These are phyloP conservation scores for Podarcis lilfordi DNA, from an alignment of 2,797 vertebrate genomes.

Conservation along the genomic window DNA sequence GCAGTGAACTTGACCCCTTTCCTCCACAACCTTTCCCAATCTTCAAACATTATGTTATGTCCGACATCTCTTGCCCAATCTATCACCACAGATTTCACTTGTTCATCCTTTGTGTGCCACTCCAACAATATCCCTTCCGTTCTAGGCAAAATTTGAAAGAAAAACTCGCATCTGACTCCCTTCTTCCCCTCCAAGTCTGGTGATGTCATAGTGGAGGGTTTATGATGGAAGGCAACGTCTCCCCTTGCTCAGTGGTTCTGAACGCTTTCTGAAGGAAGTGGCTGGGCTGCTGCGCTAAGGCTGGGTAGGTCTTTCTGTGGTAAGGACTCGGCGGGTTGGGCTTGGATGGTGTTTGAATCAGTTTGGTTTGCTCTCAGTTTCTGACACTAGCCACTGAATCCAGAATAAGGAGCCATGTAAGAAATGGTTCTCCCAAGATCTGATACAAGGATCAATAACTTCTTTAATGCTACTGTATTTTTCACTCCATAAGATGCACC, in stretches of 20 bases:
- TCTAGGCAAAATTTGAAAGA: not conserved
- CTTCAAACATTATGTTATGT: too few relatives aligned
- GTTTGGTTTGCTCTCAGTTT: not conserved
- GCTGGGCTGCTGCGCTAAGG: not conserved
- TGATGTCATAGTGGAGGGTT: constrained; percentile 11
- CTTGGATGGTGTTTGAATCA: not conserved
- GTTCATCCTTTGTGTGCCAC: too few relatives aligned
- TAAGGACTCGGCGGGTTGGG: not conserved
- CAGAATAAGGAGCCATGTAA: not conserved
- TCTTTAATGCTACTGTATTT: not conserved
- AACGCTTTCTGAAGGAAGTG: not conserved
- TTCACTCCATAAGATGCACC: too few relatives aligned
- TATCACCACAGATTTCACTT: too few relatives aligned
- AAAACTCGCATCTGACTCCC: not conserved
- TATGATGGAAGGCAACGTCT: not conserved
- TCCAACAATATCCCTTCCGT: too few relatives aligned
- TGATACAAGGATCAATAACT: not conserved
- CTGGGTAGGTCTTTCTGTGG: not conserved
- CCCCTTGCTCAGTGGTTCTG: too few relatives aligned
- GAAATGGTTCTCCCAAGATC: not conserved
- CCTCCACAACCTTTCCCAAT: too few relatives aligned
- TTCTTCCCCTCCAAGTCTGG: not conserved
- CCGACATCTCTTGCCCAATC: too few relatives aligned
- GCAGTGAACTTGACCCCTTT: too few relatives aligned
- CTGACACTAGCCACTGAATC: not conserved